Evolutionary conservation across 2,797 vertebrate species (phyloP).

Genomic region (Octomys mimax): DNA sequence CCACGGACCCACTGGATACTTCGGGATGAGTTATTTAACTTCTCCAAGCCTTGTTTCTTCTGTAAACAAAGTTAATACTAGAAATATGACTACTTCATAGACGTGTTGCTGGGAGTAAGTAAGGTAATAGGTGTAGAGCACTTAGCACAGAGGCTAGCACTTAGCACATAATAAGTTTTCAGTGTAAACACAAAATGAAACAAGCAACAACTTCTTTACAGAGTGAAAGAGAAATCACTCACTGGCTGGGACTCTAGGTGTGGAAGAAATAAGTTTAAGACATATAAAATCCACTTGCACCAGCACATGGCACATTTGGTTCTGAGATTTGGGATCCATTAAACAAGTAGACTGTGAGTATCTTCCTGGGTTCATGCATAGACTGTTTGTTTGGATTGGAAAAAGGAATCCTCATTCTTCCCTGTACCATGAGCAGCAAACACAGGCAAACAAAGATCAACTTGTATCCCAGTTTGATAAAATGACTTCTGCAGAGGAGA

Average conservation of each 20-base stretch:
- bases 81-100: neutral
- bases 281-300: neutral
- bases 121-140: neutral
- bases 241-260: neutral
- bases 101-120: neutral
- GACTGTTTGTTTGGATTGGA: neutral
- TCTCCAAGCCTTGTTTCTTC: neutral
- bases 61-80: constrained; percentile 4
- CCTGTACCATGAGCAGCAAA: neutral
- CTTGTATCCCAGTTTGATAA: neutral
- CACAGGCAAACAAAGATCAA: neutral
- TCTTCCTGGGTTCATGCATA: neutral
- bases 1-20: neutral
- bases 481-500: neutral
- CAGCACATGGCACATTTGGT: neutral
- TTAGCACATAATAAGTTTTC: neutral
- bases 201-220: neutral
- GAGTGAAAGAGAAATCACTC: neutral
- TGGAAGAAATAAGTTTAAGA: neutral
- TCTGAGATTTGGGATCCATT: constrained; percentile 9
- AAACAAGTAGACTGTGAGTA: neutral
- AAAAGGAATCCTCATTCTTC: neutral
- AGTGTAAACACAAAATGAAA: neutral
- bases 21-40: constrained; percentile 25
- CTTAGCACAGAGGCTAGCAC: neutral